Evolutionary conservation across 2,113 vertebrate species (phyloP).

Genomic region (Benitochromis conjunctus): DNA sequence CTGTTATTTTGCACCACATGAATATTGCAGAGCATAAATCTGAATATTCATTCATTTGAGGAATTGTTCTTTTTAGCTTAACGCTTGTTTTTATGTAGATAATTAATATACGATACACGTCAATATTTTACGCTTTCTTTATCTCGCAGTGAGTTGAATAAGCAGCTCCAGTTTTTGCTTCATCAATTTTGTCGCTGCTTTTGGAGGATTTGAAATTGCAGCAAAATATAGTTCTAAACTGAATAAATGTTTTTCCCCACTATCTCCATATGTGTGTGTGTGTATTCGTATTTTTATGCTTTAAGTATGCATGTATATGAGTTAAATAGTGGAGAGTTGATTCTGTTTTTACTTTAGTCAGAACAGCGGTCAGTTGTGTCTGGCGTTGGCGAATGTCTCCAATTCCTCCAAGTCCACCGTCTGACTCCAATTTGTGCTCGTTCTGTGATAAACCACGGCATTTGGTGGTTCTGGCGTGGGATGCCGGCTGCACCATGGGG

Average conservation of each 20-base stretch:
- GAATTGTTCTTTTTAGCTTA: not conserved
- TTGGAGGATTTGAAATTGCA: not conserved
- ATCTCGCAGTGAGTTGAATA: not conserved
- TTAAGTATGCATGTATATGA: not conserved
- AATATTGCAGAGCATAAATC: not conserved
- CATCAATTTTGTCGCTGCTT: not conserved
- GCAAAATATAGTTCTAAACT: not conserved
- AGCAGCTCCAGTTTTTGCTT: not conserved
- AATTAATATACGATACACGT: not conserved
- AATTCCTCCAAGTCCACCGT: slow-evolving; percentile 71
- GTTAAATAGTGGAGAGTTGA: not conserved
- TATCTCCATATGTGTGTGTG: not conserved
- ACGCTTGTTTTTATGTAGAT: not conserved
- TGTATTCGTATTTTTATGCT: not conserved
- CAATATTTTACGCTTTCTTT: not conserved
- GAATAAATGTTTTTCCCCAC: not conserved
- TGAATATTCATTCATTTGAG: slow-evolving; percentile 8
- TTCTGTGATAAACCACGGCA: slow-evolving; percentile 75
- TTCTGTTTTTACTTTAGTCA: slow-evolving; percentile 28
- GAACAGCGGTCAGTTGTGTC: slow-evolving; percentile 46
- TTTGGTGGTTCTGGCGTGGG: slow-evolving; percentile 80
- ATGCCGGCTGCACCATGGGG: slow-evolving; percentile 71
- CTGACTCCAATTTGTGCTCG: slow-evolving; percentile 77
- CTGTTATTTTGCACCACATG: slow-evolving; percentile 21
- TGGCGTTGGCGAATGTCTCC: slow-evolving; percentile 53